A percentile compares a stretch with the other conserved stretches of the same genome.
Evolutionary conservation across 1,140 invertebrate species (phyloP).

Genomic region (Aphelenchoides fujianensis): DNA sequence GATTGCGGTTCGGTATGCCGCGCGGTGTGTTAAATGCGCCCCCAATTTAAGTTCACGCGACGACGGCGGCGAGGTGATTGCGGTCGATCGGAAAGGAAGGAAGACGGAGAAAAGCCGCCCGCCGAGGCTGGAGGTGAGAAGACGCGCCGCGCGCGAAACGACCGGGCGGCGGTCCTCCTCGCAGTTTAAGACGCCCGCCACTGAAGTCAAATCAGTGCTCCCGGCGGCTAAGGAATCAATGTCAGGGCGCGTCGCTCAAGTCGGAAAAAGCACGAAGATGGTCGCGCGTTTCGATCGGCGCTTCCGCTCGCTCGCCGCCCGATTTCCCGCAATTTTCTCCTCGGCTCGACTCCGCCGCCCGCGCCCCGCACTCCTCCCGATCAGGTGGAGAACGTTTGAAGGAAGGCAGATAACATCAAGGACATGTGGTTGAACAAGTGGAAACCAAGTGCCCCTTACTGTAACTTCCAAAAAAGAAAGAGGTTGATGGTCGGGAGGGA

Average conservation of each 20-base stretch:
- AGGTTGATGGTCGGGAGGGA: no score
- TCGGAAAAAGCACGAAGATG: background rate
- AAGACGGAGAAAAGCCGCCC: no score
- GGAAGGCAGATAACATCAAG: background rate
- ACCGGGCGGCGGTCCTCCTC: background rate
- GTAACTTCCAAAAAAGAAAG: no score
- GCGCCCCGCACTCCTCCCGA: background rate
- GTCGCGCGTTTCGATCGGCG: background rate
- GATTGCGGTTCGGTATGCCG: conserved; percentile 4
- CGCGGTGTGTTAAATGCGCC: background rate
- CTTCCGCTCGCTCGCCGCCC: background rate
- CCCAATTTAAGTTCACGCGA: no score
- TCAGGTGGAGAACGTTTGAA: no score
- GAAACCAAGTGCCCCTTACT: background rate
- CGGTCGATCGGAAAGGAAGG: background rate
- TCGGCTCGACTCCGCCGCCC: background rate
- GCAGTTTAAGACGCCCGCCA: background rate
- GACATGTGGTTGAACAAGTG: background rate
- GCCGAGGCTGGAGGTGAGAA: conserved; percentile 1
- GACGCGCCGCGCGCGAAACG: no score
- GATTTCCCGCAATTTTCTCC: background rate
- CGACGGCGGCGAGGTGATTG: background rate
- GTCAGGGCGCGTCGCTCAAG: no score
- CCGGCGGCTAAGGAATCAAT: background rate
- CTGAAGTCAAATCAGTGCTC: background rate